Evolutionary conservation across 2,888 invertebrate species (phyloP), one percentile per base, ranked within the genome.

Genomic region (Cyclophora albipunctata): DNA sequence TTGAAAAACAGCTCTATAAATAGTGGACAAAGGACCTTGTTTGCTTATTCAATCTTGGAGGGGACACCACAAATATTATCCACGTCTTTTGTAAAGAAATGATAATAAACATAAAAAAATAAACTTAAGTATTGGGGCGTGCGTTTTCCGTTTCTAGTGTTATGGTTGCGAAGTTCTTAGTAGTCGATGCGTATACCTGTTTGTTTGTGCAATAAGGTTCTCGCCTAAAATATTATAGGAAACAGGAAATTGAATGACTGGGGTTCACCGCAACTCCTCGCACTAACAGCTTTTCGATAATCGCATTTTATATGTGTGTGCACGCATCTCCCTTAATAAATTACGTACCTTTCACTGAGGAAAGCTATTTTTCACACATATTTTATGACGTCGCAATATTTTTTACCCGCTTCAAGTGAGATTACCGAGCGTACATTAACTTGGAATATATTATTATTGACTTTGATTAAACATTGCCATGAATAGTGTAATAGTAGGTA

Each of bases 21-120:
- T 48, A 54, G 47, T 50, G 55, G 50, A 53, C 57, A 55, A 54
- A 54, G 50, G 48, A 55, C 50, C 48, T 55, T 58, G 57, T 54
- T 58, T 60, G 55, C 52, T 52, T 57, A 57, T 60, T 53, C 54
- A 48, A 50, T 52, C 51, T 51, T 49, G 50, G 48, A 48, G 44
- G 43, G 45, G 50, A 52, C 49, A 46, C 50, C 57, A 44, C 55
- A 57, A 57, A 55, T 58, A 50, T 51, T 45, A 47, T 52, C 46
- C 44, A 46, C 50, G 37, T 37, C 5, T 49, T 49, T 52, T 51
- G 51, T 51, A 54, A 58, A 58, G 57, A 46, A 55, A 52, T 52
- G 48, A 58, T 58, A 58, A 60, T 60, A 60, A 55, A 58, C 58
- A 53, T 57, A 57, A 58, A 55, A 20, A 60, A 58, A 59, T 59